phyloP scores from a whole-genome alignment of 2,113 vertebrate species.

The Panthera tigris region DNA sequence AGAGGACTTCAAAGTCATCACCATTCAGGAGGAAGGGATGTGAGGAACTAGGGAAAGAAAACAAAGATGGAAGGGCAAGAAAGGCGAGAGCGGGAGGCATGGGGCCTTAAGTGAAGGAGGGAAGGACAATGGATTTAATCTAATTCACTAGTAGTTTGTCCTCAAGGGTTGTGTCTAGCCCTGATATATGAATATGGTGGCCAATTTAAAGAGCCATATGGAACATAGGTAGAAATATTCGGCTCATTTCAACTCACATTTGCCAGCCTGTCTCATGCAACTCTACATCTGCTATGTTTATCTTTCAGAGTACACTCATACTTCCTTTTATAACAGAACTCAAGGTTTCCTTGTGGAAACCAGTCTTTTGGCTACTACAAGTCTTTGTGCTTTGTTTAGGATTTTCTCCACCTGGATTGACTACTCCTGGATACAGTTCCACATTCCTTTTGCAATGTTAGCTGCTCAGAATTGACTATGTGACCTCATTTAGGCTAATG shows the following conservation, averaged over 20 bases:
- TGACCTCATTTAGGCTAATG: not conserved
- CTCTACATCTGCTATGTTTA: not conserved
- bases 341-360: not conserved
- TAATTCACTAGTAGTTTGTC: not conserved
- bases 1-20: not conserved
- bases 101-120: not conserved
- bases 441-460: too few relatives aligned
- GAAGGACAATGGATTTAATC: not conserved
- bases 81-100: not conserved
- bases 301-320: not conserved
- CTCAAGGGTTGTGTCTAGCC: not conserved
- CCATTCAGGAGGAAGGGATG: not conserved
- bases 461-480: not conserved
- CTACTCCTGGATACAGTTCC: not conserved
- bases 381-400: not conserved
- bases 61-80: not conserved
- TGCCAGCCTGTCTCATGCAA: not conserved
- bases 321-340: not conserved
- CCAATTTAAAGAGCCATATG: not conserved
- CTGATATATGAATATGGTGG: not conserved
- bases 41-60: not conserved
- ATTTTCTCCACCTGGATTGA: not conserved
- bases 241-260: not conserved
- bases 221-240: not conserved
- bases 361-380: not conserved